phyloP scores from a whole-genome alignment of 2,797 vertebrate species.

The Chiloscyllium punctatum region DNA sequence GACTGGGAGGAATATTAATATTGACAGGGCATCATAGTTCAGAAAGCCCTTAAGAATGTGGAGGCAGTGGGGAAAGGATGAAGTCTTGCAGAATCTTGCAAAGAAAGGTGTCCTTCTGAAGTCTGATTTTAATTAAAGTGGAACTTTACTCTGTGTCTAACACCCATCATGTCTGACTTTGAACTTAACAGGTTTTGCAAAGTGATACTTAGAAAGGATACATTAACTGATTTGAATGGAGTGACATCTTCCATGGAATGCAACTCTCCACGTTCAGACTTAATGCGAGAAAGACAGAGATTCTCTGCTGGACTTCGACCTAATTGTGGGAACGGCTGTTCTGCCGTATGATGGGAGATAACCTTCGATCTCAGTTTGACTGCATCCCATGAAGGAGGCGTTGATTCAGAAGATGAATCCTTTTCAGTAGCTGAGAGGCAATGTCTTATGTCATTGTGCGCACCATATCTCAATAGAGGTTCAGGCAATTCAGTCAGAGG shows the following conservation, averaged over 20 bases:
- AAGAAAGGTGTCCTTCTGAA: not conserved
- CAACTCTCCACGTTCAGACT: constrained; percentile 64
- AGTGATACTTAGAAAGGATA: constrained; percentile 75
- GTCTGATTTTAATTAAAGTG: not conserved
- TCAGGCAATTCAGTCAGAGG: constrained; percentile 71
- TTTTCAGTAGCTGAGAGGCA: constrained; percentile 54
- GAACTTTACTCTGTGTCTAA: not conserved
- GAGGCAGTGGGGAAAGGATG: not conserved
- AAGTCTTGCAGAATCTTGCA: no score
- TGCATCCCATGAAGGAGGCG: constrained; percentile 65
- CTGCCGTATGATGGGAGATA: constrained; percentile 59
- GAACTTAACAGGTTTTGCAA: not conserved
- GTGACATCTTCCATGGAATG: constrained; percentile 57
- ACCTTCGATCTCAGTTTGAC: constrained; percentile 63
- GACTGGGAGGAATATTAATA: not conserved
- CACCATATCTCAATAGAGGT: constrained; percentile 68
- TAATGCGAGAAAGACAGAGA: constrained; percentile 64
- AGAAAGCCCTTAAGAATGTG: not conserved
- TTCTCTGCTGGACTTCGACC: constrained; percentile 55
- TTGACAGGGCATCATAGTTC: not conserved
- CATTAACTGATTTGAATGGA: constrained; percentile 68
- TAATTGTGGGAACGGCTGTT: constrained; percentile 57
- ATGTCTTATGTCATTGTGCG: constrained; percentile 55
- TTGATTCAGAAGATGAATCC: constrained; percentile 60
- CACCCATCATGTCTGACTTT: not conserved